These are phyloP conservation scores for Rhabdomys dilectus DNA, from an alignment of 2,113 vertebrate species.

Conservation along the genomic window DNA sequence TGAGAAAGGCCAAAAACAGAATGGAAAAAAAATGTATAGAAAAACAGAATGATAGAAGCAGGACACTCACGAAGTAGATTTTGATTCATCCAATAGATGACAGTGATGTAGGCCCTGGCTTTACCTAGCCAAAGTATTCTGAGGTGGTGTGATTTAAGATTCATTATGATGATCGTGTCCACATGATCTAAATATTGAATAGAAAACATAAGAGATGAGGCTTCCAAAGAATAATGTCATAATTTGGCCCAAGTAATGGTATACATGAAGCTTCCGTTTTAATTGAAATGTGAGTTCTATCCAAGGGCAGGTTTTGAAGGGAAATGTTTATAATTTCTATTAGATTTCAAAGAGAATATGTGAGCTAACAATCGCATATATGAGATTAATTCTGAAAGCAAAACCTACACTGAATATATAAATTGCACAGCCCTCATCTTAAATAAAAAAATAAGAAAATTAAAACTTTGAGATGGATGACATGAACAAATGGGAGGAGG, in stretches of 20 bases:
- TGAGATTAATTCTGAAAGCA: slow-evolving; percentile 25
- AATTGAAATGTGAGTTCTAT: not conserved
- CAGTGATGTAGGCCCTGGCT: not conserved
- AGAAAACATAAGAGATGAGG: not conserved
- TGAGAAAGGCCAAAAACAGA: not conserved
- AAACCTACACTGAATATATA: not conserved
- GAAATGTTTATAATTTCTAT: not conserved
- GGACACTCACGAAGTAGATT: not conserved
- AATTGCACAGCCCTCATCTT: slow-evolving; percentile 18
- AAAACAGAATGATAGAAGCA: not conserved
- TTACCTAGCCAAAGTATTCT: not conserved
- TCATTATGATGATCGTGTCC: slow-evolving; percentile 3
- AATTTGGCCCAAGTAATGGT: not conserved
- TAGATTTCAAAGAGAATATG: not conserved
- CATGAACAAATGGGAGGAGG: not conserved
- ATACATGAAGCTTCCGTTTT: not conserved
- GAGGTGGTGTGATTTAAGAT: not conserved
- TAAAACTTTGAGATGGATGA: not conserved
- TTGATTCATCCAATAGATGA: not conserved
- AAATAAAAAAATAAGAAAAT: slow-evolving; percentile 18
- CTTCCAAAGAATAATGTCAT: not conserved
- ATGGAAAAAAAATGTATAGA: not conserved
- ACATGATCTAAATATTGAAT: slow-evolving; percentile 3
- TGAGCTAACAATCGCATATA: not conserved
- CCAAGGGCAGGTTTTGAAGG: not conserved